A percentile compares a stretch with the other conserved stretches of the same genome.
phyloP scores from a whole-genome alignment of 2,888 invertebrate species.

The Tuberolachnus salignus region DNA sequence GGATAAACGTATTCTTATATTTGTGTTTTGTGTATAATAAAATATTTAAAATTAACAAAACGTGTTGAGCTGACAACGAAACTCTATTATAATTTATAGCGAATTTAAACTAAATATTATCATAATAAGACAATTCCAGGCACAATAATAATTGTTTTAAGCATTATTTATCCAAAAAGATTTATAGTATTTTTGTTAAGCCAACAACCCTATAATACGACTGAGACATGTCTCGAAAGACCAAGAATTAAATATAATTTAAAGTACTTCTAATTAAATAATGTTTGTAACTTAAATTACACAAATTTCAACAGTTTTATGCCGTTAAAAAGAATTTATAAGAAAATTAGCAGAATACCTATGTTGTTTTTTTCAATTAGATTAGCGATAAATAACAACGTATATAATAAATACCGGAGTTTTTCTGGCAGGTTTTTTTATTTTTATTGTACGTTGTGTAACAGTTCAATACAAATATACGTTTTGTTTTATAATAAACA shows the following conservation, averaged over 20 bases:
- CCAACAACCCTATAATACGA: background rate
- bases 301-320: constrained; percentile 1
- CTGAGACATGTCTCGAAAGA: background rate
- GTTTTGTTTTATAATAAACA: no score
- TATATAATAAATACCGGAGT: background rate
- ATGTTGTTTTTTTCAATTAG: constrained; percentile 3
- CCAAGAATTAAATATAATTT: constrained; percentile 8
- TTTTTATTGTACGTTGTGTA: background rate
- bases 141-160: background rate
- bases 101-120: background rate
- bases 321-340: background rate
- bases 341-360: constrained; percentile 6
- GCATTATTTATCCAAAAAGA: constrained; percentile 12
- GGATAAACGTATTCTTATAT: background rate
- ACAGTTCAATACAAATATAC: background rate
- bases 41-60: background rate
- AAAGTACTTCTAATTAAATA: constrained; percentile 9
- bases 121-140: background rate
- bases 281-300: constrained; percentile 2
- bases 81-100: background rate
- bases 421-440: background rate
- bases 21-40: background rate
- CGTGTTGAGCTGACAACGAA: background rate
- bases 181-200: constrained; percentile 1
- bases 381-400: background rate